Evolutionary conservation across 2,888 invertebrate species (phyloP).

Genomic region (Athetis lepigone): DNA sequence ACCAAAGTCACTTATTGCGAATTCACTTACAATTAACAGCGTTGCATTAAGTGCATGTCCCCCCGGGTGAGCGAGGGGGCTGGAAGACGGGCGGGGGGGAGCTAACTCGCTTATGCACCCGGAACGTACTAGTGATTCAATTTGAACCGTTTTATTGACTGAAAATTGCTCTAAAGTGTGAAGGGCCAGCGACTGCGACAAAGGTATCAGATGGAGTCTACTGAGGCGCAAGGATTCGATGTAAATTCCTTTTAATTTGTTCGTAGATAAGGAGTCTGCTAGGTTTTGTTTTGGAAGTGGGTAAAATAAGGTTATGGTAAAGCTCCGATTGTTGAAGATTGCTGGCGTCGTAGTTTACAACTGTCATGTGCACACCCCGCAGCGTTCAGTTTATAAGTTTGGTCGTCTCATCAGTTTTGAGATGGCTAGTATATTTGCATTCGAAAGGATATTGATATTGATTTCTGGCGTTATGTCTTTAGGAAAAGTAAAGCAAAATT

Average conservation of each 20-base stretch:
- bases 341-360: not conserved
- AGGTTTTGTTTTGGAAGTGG: constrained; percentile 25
- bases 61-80: constrained; percentile 37
- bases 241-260: constrained; percentile 61
- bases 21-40: constrained; percentile 62
- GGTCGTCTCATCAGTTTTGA: not conserved
- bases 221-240: constrained; percentile 50
- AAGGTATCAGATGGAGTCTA: constrained; percentile 58
- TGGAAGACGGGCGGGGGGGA: constrained; percentile 29
- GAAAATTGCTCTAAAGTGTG: constrained; percentile 69
- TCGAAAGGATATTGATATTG: not conserved
- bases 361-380: not conserved
- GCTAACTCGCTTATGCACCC: constrained; percentile 70
- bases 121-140: constrained; percentile 69
- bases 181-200: constrained; percentile 49
- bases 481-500: not conserved
- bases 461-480: not conserved
- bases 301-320: not conserved
- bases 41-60: constrained; percentile 66
- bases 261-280: constrained; percentile 26
- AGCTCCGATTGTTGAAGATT: not conserved
- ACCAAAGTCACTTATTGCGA: constrained; percentile 57
- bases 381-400: not conserved
- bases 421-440: not conserved
- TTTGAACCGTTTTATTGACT: constrained; percentile 71